phyloP scores from a whole-genome alignment of 2,888 invertebrate genomes.

The Xestobium rufovillosum region DNA sequence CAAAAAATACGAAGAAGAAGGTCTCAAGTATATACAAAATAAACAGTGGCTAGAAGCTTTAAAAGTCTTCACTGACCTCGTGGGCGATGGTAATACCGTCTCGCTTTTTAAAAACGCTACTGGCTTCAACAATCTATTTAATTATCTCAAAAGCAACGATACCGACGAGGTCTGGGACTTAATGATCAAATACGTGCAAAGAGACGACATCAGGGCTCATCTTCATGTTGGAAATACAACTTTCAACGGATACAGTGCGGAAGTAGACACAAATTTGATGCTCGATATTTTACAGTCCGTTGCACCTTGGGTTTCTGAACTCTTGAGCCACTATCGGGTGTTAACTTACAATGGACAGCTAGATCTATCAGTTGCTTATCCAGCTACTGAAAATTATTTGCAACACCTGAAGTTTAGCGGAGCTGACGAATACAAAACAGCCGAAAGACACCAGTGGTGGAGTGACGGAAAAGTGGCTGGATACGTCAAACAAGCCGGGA shows the following conservation, averaged over 20 bases:
- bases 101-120: slow-evolving; percentile 31
- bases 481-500: slow-evolving; percentile 60
- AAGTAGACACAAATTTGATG: slow-evolving; percentile 22
- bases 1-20: slow-evolving; percentile 22
- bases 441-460: slow-evolving; percentile 58
- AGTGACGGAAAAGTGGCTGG: slow-evolving; percentile 62
- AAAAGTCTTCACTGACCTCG: slow-evolving; percentile 26
- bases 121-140: slow-evolving; percentile 20
- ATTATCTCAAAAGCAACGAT: slow-evolving; percentile 14
- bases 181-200: slow-evolving; percentile 55
- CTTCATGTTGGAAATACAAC: slow-evolving; percentile 77
- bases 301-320: slow-evolving; percentile 41
- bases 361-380: slow-evolving; percentile 82
- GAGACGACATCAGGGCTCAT: slow-evolving; percentile 53
- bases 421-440: slow-evolving; percentile 53
- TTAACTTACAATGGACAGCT: slow-evolving; percentile 82
- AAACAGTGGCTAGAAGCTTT: slow-evolving; percentile 32
- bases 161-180: no score
- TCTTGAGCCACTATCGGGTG: slow-evolving; percentile 58
- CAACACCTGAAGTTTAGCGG: slow-evolving; percentile 60
- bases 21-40: slow-evolving; percentile 27
- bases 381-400: slow-evolving; percentile 70
- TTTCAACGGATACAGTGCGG: slow-evolving; percentile 42
- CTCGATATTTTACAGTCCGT: slow-evolving; percentile 25
- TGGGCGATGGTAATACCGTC: slow-evolving; percentile 4